Base-by-base conservation (phyloP, 1,140 invertebrate species). In the Drosophila insularis region DNA sequence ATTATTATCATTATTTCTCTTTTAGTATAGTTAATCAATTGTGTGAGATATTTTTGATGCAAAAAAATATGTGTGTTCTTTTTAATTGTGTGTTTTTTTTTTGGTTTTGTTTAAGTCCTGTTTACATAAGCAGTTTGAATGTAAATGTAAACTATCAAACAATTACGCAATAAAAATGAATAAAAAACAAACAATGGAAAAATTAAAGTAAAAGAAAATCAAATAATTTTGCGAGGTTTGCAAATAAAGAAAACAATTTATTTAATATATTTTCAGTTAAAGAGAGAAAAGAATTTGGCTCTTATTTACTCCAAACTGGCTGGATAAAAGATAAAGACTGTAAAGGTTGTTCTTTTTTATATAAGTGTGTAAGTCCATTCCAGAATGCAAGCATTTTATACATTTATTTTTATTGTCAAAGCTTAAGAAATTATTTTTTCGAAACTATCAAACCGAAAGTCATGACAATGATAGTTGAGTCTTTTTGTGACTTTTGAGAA, bases 21-120 rank as follows among this genome's bases (percentile, higher is more conserved):
- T 89, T 82, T 80, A 86, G 62, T 71, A 71, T 62, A 71, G 73
- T 69, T 71, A 82, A 80, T 80, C 23, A 68, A 71, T 71, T 63
- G 79, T 73, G 75, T 77, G 58, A 59, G 75, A 75, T 78, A 86
- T 76, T 76, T 75, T 67, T 67, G 39, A 74, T 78, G 66, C 31
- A 19, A 58, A 14, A 58, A 14, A 17, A 35, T 32, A 58, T 37
- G 31, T 17, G 55, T 50, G 17, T 50, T 2, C 8, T 10, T 21
- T 50, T 46, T 17, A 27, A 2, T 19, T 46, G n/a, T 50, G 14
- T 58, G 10, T 46, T 8, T 46, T 46, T 46, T 43, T 46, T 35
- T 5, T 27, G 0, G 4, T 27, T 27, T 5, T 6, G 6, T 27
- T 27, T 58, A 17, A 37, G 31, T 55, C 72, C 55, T 65, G 55